phyloP scores from a whole-genome alignment of 2,888 invertebrate species.

The Hyppa rectilinea region DNA sequence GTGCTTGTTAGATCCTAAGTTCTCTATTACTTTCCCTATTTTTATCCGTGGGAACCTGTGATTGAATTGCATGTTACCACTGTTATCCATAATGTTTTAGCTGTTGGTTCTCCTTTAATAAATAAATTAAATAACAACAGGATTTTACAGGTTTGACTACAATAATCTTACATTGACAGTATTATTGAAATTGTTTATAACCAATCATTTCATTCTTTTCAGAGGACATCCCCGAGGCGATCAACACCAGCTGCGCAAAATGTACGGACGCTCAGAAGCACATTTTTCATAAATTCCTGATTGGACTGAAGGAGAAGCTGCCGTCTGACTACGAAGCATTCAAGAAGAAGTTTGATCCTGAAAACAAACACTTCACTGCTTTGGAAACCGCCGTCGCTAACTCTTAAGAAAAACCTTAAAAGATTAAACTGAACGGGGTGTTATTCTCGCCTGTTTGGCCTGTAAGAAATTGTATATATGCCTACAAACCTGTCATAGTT shows the following conservation, averaged over 20 bases:
- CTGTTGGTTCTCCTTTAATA: too few relatives aligned
- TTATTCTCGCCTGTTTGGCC: neutral
- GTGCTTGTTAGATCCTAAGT: too few relatives aligned
- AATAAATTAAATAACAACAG: too few relatives aligned
- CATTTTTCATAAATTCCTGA: constrained; percentile 91
- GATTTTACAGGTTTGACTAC: too few relatives aligned
- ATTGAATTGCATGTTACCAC: too few relatives aligned
- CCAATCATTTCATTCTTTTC: constrained; percentile 61
- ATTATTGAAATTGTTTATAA: neutral
- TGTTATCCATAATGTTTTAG: too few relatives aligned
- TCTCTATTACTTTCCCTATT: too few relatives aligned
- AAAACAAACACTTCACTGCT: constrained; percentile 84
- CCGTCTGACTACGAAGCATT: constrained; percentile 85
- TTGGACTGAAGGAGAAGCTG: constrained; percentile 86
- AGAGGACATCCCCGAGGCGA: constrained; percentile 92
- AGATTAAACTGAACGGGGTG: neutral
- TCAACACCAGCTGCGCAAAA: constrained; percentile 91
- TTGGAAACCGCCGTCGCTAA: constrained; percentile 76
- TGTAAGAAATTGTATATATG: too few relatives aligned
- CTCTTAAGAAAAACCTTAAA: constrained; percentile 42
- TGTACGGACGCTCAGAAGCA: constrained; percentile 92
- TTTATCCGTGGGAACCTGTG: too few relatives aligned
- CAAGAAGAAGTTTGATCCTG: constrained; percentile 91
- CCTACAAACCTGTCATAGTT: neutral
- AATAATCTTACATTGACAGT: neutral